A percentile compares a stretch with the other conserved stretches of the same genome.
Evolutionary conservation across 2,888 invertebrate species (phyloP).

Genomic region (Nomada lathburiana): DNA sequence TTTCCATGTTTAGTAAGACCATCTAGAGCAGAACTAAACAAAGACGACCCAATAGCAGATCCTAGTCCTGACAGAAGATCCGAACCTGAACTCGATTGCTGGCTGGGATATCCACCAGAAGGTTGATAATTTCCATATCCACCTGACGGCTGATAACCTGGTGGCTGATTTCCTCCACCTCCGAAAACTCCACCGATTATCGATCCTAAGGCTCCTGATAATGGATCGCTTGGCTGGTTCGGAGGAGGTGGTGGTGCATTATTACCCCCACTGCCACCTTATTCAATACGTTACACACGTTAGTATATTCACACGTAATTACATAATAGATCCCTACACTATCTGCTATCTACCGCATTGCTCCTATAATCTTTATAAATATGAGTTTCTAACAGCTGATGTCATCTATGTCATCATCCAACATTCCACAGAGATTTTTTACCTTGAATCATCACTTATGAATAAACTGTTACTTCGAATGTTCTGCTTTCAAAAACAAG

Average conservation of each 20-base stretch:
- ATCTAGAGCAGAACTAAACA: conserved; percentile 80
- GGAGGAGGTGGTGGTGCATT: conserved; percentile 52
- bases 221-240: conserved; percentile 71
- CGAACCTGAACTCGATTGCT: conserved; percentile 64
- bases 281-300: conserved; percentile 17
- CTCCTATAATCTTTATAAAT: conserved; percentile 55
- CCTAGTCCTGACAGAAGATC: conserved; percentile 79
- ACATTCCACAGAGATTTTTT: conserved; percentile 19
- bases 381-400: conserved; percentile 61
- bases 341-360: conserved; percentile 27
- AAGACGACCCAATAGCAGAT: conserved; percentile 76
- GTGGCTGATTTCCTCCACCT: conserved; percentile 71
- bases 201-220: conserved; percentile 78
- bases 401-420: conserved; percentile 55
- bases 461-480: conserved; percentile 6
- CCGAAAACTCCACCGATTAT: conserved; percentile 80
- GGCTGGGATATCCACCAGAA: conserved; percentile 69
- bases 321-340: neutral
- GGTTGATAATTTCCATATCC: conserved; percentile 72
- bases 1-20: conserved; percentile 77
- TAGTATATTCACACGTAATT: conserved; percentile 9
- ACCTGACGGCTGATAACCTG: conserved; percentile 77
- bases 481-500: neutral
- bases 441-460: conserved; percentile 28
- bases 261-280: conserved; percentile 56